Percentiles rank a stretch among this genome's conserved stretches.
Conservation (phyloP, 2,888 invertebrate species). For the Limnephilus rhombicus region DNA sequence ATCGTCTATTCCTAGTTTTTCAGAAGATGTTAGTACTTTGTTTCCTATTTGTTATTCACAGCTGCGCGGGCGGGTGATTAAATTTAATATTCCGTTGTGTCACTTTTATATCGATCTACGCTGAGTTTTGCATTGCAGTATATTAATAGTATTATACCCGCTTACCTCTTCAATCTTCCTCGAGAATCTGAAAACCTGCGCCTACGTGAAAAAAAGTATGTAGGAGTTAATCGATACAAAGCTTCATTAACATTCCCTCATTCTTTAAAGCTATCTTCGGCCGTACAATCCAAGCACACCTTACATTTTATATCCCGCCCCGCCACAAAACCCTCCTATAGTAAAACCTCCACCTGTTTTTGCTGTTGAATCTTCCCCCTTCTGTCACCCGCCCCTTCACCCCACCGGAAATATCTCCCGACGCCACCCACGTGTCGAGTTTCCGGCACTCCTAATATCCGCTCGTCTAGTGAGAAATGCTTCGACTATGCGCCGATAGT, state of each 20-base stretch:
- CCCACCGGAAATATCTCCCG: slow-evolving; percentile 4
- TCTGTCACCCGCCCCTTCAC: not conserved
- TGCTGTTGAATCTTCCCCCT: not conserved
- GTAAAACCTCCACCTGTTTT: slow-evolving; percentile 18
- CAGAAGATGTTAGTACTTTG: too few species aligned
- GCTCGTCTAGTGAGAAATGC: slow-evolving; percentile 17
- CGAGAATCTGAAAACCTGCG: not conserved
- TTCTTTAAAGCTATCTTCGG: not conserved
- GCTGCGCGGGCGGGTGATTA: too few species aligned
- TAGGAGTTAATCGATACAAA: not conserved
- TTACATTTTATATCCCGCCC: slow-evolving; percentile 14
- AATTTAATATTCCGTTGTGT: not conserved
- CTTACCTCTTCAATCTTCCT: not conserved
- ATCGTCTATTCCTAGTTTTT: too few species aligned
- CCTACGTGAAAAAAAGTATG: not conserved
- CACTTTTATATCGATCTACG: not conserved
- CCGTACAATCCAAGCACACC: not conserved
- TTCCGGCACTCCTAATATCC: slow-evolving; percentile 45
- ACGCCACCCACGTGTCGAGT: slow-evolving; percentile 41
- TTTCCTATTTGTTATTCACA: too few species aligned
- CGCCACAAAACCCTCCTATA: slow-evolving; percentile 4
- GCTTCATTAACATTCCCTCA: not conserved
- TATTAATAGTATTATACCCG: not conserved
- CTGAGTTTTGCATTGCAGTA: not conserved
- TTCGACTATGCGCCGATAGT: slow-evolving; percentile 22